These are phyloP conservation scores for Eueremaeus valkanovi DNA, from an alignment of 2,888 invertebrate genomes.

Conservation along the genomic window DNA sequence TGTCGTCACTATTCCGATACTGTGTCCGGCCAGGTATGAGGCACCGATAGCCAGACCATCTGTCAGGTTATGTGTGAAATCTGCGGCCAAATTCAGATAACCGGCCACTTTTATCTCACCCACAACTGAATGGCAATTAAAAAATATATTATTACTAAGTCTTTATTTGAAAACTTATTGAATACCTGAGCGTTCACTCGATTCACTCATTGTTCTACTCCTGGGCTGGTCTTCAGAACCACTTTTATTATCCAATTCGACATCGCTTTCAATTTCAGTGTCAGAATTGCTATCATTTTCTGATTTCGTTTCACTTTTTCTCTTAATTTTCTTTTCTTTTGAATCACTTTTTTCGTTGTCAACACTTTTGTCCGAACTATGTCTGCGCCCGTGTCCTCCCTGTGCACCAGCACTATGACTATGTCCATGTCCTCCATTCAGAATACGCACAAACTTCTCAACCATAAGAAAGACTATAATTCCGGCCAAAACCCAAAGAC, in stretches of 20 bases:
- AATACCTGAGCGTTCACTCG: not conserved
- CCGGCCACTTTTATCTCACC: slow-evolving; percentile 71
- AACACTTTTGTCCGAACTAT: slow-evolving; percentile 39
- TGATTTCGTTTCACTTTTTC: not conserved
- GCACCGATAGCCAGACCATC: slow-evolving; percentile 99
- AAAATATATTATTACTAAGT: slow-evolving; percentile 5
- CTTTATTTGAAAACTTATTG: not conserved
- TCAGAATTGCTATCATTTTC: slow-evolving; percentile 23
- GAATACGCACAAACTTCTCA: slow-evolving; percentile 82
- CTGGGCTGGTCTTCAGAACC: not conserved
- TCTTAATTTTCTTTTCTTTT: slow-evolving; percentile 43
- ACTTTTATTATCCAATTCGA: slow-evolving; percentile 44
- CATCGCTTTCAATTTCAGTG: slow-evolving; percentile 15
- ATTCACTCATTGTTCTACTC: too few relatives aligned
- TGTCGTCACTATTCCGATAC: slow-evolving; percentile 69
- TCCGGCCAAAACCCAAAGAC: slow-evolving; percentile 88
- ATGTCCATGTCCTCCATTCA: slow-evolving; percentile 77
- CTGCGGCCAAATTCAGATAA: slow-evolving; percentile 94
- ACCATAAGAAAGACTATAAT: slow-evolving; percentile 87
- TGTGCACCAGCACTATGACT: slow-evolving; percentile 47
- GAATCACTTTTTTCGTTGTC: slow-evolving; percentile 43
- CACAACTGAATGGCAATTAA: not conserved
- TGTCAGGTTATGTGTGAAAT: slow-evolving; percentile 98
- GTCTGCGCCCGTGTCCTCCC: not conserved
- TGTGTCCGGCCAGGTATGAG: slow-evolving; percentile 78